A percentile compares a stretch with the other conserved stretches of the same genome.
Evolutionary conservation across 2,797 vertebrate genomes (phyloP).

Genomic region (Microhierax caerulescens): DNA sequence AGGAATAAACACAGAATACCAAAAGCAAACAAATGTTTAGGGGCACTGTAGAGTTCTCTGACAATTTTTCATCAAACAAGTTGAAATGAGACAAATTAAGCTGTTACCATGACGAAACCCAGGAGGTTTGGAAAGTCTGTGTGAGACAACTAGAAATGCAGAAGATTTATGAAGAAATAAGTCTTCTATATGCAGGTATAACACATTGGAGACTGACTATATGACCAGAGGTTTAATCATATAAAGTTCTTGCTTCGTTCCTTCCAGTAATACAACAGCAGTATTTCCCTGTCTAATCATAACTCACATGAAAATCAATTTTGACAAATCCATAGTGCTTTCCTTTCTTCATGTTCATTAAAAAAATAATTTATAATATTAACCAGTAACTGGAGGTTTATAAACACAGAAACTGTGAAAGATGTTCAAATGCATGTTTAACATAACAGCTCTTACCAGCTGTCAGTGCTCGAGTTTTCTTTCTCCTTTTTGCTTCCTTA

Average conservation of each 20-base stretch:
- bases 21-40: constrained; percentile 27
- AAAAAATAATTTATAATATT: constrained; percentile 21
- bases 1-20: not conserved
- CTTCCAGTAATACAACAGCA: constrained; percentile 28
- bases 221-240: constrained; percentile 49
- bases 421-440: not conserved
- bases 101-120: constrained; percentile 45
- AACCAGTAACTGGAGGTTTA: not conserved
- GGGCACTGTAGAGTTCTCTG: not conserved
- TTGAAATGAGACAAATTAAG: constrained; percentile 67
- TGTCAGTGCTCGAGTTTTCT: not conserved
- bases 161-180: constrained; percentile 54
- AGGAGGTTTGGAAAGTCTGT: constrained; percentile 3
- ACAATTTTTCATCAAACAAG: constrained; percentile 28
- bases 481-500: not conserved
- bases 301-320: constrained; percentile 43
- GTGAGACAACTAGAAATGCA: constrained; percentile 19
- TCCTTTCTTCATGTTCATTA: not conserved
- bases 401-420: not conserved
- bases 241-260: not conserved
- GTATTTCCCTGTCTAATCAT: constrained; percentile 31
- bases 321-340: not conserved
- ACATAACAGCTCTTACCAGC: not conserved
- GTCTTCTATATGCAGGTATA: constrained; percentile 29
- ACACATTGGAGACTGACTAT: not conserved